Conservation (phyloP, 1,140 invertebrate species). For the Contarinia nasturtii region DNA sequence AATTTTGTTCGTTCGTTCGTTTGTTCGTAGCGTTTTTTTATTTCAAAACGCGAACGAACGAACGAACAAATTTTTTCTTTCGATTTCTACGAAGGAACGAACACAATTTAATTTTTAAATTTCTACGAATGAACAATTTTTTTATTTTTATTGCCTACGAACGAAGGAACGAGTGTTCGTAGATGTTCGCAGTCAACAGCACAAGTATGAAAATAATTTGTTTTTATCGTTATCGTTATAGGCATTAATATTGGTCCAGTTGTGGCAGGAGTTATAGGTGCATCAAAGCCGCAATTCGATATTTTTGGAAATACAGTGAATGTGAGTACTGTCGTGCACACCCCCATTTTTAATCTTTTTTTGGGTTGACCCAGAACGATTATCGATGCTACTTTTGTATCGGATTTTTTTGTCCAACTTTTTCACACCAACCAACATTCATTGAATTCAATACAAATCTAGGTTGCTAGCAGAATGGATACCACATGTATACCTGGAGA, state of each 20-base stretch:
- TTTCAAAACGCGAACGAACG: too few species aligned
- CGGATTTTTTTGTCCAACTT: too few species aligned
- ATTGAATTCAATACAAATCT: too few species aligned
- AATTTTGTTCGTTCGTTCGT: too few species aligned
- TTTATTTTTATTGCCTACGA: not conserved
- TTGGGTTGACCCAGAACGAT: not conserved
- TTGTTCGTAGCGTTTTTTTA: too few species aligned
- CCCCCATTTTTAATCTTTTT: not conserved
- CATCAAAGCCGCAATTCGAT: conserved; percentile 86
- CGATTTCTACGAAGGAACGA: too few species aligned
- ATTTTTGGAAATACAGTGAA: conserved; percentile 89
- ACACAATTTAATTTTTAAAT: too few species aligned
- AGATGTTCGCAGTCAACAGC: not conserved
- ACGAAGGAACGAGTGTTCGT: not conserved
- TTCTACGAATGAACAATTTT: too few species aligned
- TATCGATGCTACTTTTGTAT: too few species aligned
- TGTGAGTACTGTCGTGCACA: conserved; percentile 4
- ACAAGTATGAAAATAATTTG: conserved; percentile 1
- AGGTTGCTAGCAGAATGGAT: conserved; percentile 70
- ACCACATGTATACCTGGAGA: conserved; percentile 69
- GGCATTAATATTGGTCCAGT: conserved; percentile 83
- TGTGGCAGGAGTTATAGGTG: conserved; percentile 86
- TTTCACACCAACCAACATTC: too few species aligned
- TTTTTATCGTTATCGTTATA: too few species aligned
- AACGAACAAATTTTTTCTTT: too few species aligned